Evolutionary conservation across 2,888 invertebrate genomes (phyloP).

Genomic region (Adela reaumurella): DNA sequence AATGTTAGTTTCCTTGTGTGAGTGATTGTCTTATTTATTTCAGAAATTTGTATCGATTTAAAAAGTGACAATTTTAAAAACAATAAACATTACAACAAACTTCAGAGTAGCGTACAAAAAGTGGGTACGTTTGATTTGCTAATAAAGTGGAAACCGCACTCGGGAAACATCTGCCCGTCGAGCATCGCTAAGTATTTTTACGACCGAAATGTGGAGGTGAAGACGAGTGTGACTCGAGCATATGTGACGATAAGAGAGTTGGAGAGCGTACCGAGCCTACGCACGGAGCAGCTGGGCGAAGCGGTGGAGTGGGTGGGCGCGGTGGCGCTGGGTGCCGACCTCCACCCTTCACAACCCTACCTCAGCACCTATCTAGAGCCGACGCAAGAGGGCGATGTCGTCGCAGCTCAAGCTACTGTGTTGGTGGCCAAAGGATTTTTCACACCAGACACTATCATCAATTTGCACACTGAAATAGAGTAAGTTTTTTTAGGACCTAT

Average conservation of each 20-base stretch:
- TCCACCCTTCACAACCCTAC: slow-evolving; percentile 25
- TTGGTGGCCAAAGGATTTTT: slow-evolving; percentile 32
- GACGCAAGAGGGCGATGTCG: slow-evolving; percentile 23
- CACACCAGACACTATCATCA: slow-evolving; percentile 21
- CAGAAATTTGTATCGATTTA: background rate
- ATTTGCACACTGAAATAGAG: slow-evolving; percentile 3
- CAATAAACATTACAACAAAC: slow-evolving; percentile 19
- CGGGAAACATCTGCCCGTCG: slow-evolving; percentile 35
- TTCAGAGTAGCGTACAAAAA: slow-evolving; percentile 22
- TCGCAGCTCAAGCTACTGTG: slow-evolving; percentile 29
- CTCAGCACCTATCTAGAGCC: slow-evolving; percentile 39
- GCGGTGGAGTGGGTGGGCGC: slow-evolving; percentile 42
- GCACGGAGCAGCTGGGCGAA: slow-evolving; percentile 25
- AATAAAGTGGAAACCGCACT: slow-evolving; percentile 31
- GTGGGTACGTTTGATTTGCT: slow-evolving; percentile 28
- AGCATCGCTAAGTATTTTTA: slow-evolving; percentile 41
- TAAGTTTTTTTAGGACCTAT: background rate
- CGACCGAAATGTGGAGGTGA: slow-evolving; percentile 23
- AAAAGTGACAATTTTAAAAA: slow-evolving; percentile 19
- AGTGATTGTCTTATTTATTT: background rate
- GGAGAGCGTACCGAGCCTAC: slow-evolving; percentile 27
- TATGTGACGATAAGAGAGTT: slow-evolving; percentile 21
- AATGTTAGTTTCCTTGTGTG: background rate
- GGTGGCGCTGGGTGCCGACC: slow-evolving; percentile 24
- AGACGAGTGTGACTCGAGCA: slow-evolving; percentile 17